phyloP scores from a whole-genome alignment of 2,888 invertebrate species.

The Temnothorax ravouxi region DNA sequence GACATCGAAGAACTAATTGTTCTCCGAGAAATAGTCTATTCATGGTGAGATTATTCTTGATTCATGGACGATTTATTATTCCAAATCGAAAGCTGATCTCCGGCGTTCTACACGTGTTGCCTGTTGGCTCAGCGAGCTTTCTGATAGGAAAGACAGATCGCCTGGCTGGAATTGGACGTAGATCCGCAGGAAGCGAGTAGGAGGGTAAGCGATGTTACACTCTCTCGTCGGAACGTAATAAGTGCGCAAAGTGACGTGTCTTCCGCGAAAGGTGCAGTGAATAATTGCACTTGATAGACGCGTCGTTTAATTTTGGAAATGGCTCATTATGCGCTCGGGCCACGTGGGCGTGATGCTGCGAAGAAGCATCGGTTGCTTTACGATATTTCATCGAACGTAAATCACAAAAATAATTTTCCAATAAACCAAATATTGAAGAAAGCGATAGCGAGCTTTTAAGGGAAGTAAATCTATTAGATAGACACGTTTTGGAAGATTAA shows the following conservation, averaged over 20 bases:
- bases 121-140: slow-evolving; percentile 72
- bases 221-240: slow-evolving; percentile 63
- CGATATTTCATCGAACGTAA: not conserved
- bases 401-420: not conserved
- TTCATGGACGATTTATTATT: slow-evolving; percentile 70
- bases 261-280: slow-evolving; percentile 66
- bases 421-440: not conserved
- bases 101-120: slow-evolving; percentile 72
- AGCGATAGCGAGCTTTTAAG: not conserved
- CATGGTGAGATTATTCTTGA: slow-evolving; percentile 56
- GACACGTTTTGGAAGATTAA: not conserved
- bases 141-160: slow-evolving; percentile 75
- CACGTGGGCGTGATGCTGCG: slow-evolving; percentile 31
- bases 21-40: slow-evolving; percentile 30
- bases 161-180: slow-evolving; percentile 64
- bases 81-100: slow-evolving; percentile 72
- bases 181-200: slow-evolving; percentile 75
- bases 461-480: not conserved
- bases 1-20: slow-evolving; percentile 43
- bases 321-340: slow-evolving; percentile 24
- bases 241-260: slow-evolving; percentile 63
- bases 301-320: slow-evolving; percentile 67
- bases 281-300: slow-evolving; percentile 68
- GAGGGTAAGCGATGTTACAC: slow-evolving; percentile 60
- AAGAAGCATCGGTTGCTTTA: slow-evolving; percentile 4